A percentile compares a stretch with the other conserved stretches of the same genome.
Conservation (phyloP, 2,888 invertebrate species). For the Drosophila seclusa region DNA sequence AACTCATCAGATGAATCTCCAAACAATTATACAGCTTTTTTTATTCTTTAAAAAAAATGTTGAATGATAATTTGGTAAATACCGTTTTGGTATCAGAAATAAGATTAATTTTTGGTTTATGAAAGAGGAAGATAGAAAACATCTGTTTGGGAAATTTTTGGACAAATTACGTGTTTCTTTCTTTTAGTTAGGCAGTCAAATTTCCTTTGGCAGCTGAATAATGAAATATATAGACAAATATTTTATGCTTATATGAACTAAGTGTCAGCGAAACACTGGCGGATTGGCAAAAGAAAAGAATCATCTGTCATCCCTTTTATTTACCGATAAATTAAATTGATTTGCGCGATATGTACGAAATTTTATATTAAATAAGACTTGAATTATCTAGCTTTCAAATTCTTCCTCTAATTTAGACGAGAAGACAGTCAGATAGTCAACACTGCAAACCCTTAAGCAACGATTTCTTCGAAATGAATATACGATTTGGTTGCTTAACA, state of each 20-base stretch:
- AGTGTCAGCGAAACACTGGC: neutral
- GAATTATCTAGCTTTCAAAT: neutral
- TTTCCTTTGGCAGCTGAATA: neutral
- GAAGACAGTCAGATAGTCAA: neutral
- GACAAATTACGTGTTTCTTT: neutral
- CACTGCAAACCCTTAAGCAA: too few species aligned
- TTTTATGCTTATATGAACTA: neutral
- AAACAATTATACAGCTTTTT: neutral
- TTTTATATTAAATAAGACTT: neutral
- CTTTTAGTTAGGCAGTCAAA: neutral
- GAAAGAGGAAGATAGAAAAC: neutral
- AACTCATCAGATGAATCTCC: neutral
- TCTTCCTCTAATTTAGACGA: neutral
- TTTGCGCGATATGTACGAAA: neutral
- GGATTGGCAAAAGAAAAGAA: too few species aligned
- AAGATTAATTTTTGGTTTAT: neutral
- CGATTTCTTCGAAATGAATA: too few species aligned
- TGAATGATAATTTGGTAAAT: neutral
- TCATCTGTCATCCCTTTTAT: too few species aligned
- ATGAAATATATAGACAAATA: neutral
- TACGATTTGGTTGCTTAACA: too few species aligned
- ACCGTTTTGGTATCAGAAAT: neutral
- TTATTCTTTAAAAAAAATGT: neutral
- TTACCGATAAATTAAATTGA: neutral
- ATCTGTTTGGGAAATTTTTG: neutral